A percentile compares a stretch with the other conserved stretches of the same genome.
phyloP scores from a whole-genome alignment of 2,113 vertebrate species.

The Meleagris gallopavo region DNA sequence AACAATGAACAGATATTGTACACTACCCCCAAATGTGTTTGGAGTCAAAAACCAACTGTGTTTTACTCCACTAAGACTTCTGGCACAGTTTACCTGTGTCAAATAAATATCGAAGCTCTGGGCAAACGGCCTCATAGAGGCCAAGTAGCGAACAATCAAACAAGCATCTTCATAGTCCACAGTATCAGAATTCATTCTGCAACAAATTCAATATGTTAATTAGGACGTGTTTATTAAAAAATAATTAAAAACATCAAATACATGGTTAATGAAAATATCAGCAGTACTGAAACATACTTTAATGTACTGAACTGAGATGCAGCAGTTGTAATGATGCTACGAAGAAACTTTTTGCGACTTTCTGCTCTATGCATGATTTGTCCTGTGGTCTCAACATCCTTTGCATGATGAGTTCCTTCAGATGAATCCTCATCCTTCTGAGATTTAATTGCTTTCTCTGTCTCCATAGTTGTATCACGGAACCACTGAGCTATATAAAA shows the following conservation, averaged over 20 bases:
- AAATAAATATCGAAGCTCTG: constrained; percentile 99
- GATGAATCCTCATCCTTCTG: constrained; percentile 96
- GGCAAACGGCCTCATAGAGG: constrained; percentile 99
- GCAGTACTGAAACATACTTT: constrained; percentile 80
- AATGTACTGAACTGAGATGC: constrained; percentile 92
- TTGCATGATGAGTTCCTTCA: constrained; percentile 91
- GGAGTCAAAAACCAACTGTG: constrained; percentile 28
- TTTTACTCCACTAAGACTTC: constrained; percentile 31
- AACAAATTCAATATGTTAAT: constrained; percentile 33
- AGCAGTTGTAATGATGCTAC: constrained; percentile 89
- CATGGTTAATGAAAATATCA: not conserved
- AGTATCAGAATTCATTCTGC: constrained; percentile 94
- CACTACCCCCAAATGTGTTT: not conserved
- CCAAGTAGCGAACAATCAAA: constrained; percentile 99
- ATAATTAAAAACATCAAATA: not conserved
- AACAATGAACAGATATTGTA: constrained; percentile 30
- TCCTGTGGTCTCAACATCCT: constrained; percentile 92
- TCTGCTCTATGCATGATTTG: constrained; percentile 97
- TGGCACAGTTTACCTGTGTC: constrained; percentile 88
- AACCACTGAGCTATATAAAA: constrained; percentile 99
- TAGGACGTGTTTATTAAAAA: not conserved
- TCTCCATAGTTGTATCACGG: constrained; percentile 94
- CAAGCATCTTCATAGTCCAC: constrained; percentile 97
- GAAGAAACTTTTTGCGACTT: constrained; percentile 93
- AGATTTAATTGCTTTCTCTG: constrained; percentile 95